phyloP scores from a whole-genome alignment of 2,888 invertebrate species.

The Drosophila kanekoi region DNA sequence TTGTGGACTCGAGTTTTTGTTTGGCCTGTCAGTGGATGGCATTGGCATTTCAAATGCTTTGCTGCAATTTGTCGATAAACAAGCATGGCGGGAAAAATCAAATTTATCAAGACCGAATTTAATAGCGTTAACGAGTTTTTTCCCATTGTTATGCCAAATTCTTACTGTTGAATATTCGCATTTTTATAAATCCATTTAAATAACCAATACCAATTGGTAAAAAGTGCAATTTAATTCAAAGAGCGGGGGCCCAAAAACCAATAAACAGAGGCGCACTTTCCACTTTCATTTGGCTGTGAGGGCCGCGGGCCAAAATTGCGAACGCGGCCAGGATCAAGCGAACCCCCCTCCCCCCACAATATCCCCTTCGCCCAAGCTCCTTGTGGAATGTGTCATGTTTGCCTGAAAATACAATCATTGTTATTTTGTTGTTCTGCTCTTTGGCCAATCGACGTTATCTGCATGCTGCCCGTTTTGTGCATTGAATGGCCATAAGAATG shows the following conservation, averaged over 20 bases:
- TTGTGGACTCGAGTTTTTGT: not conserved
- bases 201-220: constrained; percentile 18
- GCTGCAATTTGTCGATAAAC: constrained; percentile 14
- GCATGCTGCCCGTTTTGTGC: constrained; percentile 25
- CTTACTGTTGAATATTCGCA: constrained; percentile 8
- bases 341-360: not conserved
- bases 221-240: constrained; percentile 41
- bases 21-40: not conserved
- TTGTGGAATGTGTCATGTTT: constrained; percentile 21
- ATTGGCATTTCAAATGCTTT: constrained; percentile 9
- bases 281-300: constrained; percentile 9
- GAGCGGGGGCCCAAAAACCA: not conserved
- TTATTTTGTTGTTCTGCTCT: constrained; percentile 10
- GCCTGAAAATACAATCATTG: constrained; percentile 22
- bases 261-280: constrained; percentile 5
- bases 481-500: constrained; percentile 28
- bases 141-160: constrained; percentile 3
- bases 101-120: constrained; percentile 17
- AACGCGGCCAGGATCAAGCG: constrained; percentile 8
- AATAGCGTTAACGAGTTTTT: constrained; percentile 7
- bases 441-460: constrained; percentile 48
- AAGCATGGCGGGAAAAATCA: constrained; percentile 10
- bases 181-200: constrained; percentile 39
- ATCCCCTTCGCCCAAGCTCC: not conserved
- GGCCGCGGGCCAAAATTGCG: constrained; percentile 13